Percentiles rank a stretch among this genome's conserved stretches.
phyloP scores from a whole-genome alignment of 2,797 vertebrate species.

The Alosa sapidissima region DNA sequence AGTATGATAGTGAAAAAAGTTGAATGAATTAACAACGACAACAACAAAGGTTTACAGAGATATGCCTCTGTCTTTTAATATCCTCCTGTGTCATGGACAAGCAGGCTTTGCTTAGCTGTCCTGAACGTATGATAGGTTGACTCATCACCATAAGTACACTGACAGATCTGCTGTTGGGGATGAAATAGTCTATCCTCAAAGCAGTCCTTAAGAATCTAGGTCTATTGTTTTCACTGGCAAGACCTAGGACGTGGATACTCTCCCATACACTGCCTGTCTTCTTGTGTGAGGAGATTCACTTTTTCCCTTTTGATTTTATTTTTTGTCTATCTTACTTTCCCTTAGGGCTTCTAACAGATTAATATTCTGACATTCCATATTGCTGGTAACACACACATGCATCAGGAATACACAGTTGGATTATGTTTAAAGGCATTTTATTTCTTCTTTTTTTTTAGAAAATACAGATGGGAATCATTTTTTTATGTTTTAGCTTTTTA shows the following conservation, averaged over 20 bases:
- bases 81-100: not conserved
- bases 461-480: slow-evolving; percentile 27
- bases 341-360: not conserved
- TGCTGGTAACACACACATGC: slow-evolving; percentile 51
- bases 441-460: slow-evolving; percentile 47
- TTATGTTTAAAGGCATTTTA: slow-evolving; percentile 17
- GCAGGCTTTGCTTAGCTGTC: not conserved
- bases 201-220: not conserved
- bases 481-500: slow-evolving; percentile 21
- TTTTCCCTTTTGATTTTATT: slow-evolving; percentile 65
- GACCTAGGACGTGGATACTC: not conserved
- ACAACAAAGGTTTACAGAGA: not conserved
- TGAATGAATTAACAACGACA: not conserved
- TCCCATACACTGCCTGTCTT: not conserved
- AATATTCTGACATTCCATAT: slow-evolving; percentile 67
- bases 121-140: not conserved
- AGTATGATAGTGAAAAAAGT: not conserved
- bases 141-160: not conserved
- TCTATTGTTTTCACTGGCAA: not conserved
- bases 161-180: not conserved
- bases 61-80: not conserved
- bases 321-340: slow-evolving; percentile 38
- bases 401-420: slow-evolving; percentile 36
- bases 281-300: slow-evolving; percentile 54
- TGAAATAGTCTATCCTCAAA: not conserved